Evolutionary conservation across 2,797 vertebrate species (phyloP), one percentile per base, ranked within the genome.

Genomic region (Erpetoichthys calabaricus): DNA sequence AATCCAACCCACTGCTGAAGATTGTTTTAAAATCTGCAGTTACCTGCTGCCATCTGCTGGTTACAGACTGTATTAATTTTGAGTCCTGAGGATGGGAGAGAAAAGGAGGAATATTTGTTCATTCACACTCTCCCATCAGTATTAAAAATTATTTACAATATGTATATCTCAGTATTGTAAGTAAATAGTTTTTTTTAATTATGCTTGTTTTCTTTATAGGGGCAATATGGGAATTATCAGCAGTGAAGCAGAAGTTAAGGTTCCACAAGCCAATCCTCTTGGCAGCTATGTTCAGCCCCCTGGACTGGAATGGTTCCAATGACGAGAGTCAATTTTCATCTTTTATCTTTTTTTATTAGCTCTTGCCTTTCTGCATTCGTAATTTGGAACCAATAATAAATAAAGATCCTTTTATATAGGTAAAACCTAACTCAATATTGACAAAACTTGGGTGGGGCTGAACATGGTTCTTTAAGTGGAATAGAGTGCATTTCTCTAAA

Each of bases 151-250:
- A 57, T 47, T 57, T 7, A 41, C 9, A 51, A 8, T 25, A 25
- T 25, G 25, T 25, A 25, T 25, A 25, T 2, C 25, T 25, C 25
- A 25, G 25, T 25, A 25, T 25, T 25, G 25, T 25, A 25, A 25
- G 25, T 25, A 25, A 25, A 25, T 25, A 25, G 25, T 25, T 25
- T 25, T 25, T 25, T 25, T 25, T 25, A 25, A 25, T 8, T 64
- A 1, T 46, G 57, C 6, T 6, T 67, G 58, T 79, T 86, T 69
- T 70, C 63, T 75, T 62, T 62, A 65, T 80, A 99, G 94, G 91
- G 84, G 81, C 96, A 98, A 64, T 98, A 99, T 78, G 92, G 91
- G 82, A 99, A 95, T 80, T 99, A 99, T 70, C 94, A 99, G 79
- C 94, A 96, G 77, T 98, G 90, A 94, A 82, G 74, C 73, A 79